Evolutionary conservation across 2,888 invertebrate species (phyloP).

Genomic region (Pristionchus exspectatus): DNA sequence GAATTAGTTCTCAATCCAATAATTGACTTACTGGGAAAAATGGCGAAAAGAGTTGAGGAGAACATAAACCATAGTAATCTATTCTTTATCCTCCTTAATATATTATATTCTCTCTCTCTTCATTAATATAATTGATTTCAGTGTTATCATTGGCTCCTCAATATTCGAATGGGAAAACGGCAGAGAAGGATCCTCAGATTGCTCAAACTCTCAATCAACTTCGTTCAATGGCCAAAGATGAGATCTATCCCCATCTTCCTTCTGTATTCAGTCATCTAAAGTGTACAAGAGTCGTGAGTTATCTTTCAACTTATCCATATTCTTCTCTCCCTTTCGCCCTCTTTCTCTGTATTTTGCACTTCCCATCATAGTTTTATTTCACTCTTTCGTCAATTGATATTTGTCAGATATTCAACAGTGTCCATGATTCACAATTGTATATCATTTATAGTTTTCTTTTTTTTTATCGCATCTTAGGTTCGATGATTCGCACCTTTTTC

Average conservation of each 20-base stretch:
- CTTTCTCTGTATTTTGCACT: background rate
- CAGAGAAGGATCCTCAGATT: conserved; percentile 13
- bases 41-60: background rate
- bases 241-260: conserved; percentile 31
- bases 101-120: background rate
- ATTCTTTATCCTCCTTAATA: too few species aligned
- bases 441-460: too few species aligned
- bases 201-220: background rate
- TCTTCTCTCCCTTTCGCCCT: background rate
- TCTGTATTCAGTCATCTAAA: background rate
- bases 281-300: conserved; percentile 40
- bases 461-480: too few species aligned
- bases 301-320: background rate
- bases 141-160: conserved; percentile 9
- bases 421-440: too few species aligned
- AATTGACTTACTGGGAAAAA: background rate
- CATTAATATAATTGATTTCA: background rate
- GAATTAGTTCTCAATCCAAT: background rate
- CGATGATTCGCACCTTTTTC: too few species aligned
- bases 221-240: background rate
- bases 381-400: too few species aligned
- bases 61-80: background rate
- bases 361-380: too few species aligned
- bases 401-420: too few species aligned
- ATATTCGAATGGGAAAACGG: background rate